A percentile compares a stretch with the other conserved stretches of the same genome.
Evolutionary conservation across 2,797 vertebrate genomes (phyloP).

Genomic region (Mormyrus proboscirostris): DNA sequence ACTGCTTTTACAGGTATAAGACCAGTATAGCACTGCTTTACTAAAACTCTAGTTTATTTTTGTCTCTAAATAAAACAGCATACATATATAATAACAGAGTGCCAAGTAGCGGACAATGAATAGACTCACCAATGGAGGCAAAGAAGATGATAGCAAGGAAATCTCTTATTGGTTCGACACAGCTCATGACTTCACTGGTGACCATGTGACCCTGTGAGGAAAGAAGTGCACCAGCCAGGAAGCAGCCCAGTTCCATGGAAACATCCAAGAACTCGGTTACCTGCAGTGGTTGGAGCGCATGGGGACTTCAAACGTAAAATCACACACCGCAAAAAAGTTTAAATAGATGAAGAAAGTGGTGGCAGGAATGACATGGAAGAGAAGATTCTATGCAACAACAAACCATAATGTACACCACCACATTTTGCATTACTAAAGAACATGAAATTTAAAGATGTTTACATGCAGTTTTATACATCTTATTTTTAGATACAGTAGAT

Average conservation of each 20-base stretch:
- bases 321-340: neutral
- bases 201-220: slow-evolving; percentile 93
- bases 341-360: neutral
- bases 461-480: neutral
- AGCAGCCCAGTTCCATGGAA: slow-evolving; percentile 97
- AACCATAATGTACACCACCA: neutral
- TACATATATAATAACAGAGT: neutral
- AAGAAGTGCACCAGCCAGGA: slow-evolving; percentile 85
- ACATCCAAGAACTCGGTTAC: slow-evolving; percentile 84
- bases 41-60: neutral
- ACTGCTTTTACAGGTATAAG: neutral
- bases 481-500: neutral
- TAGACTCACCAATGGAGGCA: slow-evolving; percentile 82
- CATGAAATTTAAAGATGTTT: neutral
- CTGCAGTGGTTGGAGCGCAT: slow-evolving; percentile 48
- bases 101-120: neutral
- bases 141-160: slow-evolving; percentile 98
- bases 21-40: neutral
- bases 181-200: slow-evolving; percentile 78
- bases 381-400: neutral
- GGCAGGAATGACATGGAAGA: neutral
- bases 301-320: neutral
- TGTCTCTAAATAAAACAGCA: neutral
- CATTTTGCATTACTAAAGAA: neutral
- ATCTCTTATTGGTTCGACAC: slow-evolving; percentile 89